Percentiles rank a stretch among this genome's conserved stretches.
Evolutionary conservation across 1,140 invertebrate genomes (phyloP).

Genomic region (Chelonus insularis): DNA sequence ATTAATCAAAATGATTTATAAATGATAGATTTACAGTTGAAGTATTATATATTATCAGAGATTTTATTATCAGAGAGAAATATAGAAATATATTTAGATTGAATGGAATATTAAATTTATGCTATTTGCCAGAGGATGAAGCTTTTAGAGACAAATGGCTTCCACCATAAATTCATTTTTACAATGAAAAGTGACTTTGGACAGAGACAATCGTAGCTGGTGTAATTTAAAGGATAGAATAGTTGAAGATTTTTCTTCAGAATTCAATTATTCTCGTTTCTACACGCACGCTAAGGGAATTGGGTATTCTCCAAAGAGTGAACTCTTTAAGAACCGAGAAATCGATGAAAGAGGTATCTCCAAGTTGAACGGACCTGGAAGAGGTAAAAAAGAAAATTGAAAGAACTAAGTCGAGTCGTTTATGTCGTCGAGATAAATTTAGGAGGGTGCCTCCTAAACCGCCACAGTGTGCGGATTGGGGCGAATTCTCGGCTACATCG

Average conservation of each 20-base stretch:
- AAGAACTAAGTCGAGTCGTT: conserved; percentile 23
- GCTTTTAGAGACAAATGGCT: neutral
- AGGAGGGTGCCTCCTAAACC: conserved; percentile 39
- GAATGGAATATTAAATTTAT: neutral
- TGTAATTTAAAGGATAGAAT: conserved; percentile 1
- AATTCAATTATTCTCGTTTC: conserved; percentile 10
- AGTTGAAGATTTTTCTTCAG: neutral
- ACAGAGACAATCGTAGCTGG: neutral
- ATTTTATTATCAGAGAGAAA: neutral
- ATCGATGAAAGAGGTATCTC: conserved; percentile 15
- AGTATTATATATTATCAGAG: neutral
- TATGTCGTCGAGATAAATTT: conserved; percentile 35
- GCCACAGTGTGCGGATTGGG: conserved; percentile 58
- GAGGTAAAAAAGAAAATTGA: neutral
- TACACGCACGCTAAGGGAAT: neutral
- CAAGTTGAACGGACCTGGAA: neutral
- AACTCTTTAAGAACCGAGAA: neutral
- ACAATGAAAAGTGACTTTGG: neutral
- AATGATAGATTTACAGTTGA: neutral
- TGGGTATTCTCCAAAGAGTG: neutral
- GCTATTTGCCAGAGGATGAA: conserved; percentile 9
- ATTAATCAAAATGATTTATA: neutral
- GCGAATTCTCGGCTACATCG: conserved; percentile 59
- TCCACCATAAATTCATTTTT: neutral
- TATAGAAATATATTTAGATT: neutral